Percentiles rank a stretch among this genome's conserved stretches.
Conservation (phyloP, 2,888 invertebrate species). For the Pollenia angustigena region DNA sequence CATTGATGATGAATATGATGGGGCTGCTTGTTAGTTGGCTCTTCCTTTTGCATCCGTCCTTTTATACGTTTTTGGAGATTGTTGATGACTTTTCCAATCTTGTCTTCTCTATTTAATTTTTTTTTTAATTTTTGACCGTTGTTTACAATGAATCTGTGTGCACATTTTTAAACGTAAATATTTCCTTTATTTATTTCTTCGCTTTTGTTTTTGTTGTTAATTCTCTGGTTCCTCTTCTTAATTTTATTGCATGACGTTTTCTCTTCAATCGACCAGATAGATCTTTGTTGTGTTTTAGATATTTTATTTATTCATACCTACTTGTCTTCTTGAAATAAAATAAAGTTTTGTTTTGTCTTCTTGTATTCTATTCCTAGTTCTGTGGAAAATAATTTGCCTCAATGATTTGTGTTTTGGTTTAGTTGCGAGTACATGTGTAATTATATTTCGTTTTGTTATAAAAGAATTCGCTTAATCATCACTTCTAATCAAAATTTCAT, state of each 20-base stretch:
- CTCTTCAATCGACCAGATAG: conserved; percentile 53
- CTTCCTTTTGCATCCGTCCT: conserved; percentile 59
- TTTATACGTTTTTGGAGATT: conserved; percentile 25
- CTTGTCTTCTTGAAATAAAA: neutral
- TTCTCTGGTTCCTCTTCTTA: conserved; percentile 37
- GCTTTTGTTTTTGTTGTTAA: conserved; percentile 35
- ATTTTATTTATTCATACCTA: conserved; percentile 37
- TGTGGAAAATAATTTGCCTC: conserved; percentile 22
- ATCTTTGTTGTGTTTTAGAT: conserved; percentile 40
- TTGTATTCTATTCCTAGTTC: neutral
- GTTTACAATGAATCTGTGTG: conserved; percentile 53
- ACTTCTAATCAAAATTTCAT: conserved; percentile 57
- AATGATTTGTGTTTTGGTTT: conserved; percentile 45
- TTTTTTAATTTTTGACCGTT: conserved; percentile 55
- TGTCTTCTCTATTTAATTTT: neutral
- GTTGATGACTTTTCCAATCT: conserved; percentile 36
- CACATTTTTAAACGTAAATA: conserved; percentile 47
- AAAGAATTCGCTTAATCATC: conserved; percentile 61
- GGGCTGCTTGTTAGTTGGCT: conserved; percentile 27
- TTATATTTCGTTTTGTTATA: conserved; percentile 32
- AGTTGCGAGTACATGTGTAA: neutral
- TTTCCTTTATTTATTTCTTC: conserved; percentile 36
- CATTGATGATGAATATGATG: conserved; percentile 52
- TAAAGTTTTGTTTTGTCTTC: neutral
- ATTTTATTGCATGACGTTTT: conserved; percentile 60